Evolutionary conservation across 2,797 vertebrate species (phyloP).

Genomic region (Todus mexicanus): DNA sequence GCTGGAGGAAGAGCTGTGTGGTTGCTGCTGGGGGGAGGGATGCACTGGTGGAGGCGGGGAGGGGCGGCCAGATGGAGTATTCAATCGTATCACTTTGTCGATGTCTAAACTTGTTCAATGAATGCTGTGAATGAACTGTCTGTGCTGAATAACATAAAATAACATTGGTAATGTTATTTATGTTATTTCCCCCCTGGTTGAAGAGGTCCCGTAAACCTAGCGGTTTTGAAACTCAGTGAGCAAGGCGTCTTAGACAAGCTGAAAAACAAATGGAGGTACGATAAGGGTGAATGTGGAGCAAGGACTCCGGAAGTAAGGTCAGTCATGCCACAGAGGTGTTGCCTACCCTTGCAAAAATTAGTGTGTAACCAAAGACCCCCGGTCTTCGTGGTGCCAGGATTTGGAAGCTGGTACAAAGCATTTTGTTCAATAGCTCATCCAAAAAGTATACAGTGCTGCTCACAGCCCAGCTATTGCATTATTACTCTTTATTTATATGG

Average conservation of each 20-base stretch:
- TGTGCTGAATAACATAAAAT: slow-evolving; percentile 99
- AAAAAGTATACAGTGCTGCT: not conserved
- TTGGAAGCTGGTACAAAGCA: slow-evolving; percentile 29
- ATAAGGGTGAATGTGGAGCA: slow-evolving; percentile 99
- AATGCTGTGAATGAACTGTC: slow-evolving; percentile 85
- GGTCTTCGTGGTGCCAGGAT: slow-evolving; percentile 51
- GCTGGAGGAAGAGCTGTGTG: slow-evolving; percentile 79
- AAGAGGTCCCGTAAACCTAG: slow-evolving; percentile 99
- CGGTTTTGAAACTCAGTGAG: slow-evolving; percentile 99
- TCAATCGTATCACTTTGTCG: slow-evolving; percentile 92
- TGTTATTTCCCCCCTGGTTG: slow-evolving; percentile 97
- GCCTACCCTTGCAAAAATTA: slow-evolving; percentile 73
- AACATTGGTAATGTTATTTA: slow-evolving; percentile 99
- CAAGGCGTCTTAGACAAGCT: slow-evolving; percentile 99
- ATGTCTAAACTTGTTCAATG: slow-evolving; percentile 84
- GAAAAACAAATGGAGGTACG: slow-evolving; percentile 99
- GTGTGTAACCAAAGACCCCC: slow-evolving; percentile 61
- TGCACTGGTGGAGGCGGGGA: slow-evolving; percentile 71
- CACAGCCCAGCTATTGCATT: not conserved
- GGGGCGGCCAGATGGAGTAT: slow-evolving; percentile 91
- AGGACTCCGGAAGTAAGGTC: slow-evolving; percentile 99
- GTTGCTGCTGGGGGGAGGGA: slow-evolving; percentile 71
- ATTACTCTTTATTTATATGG: slow-evolving; percentile 46
- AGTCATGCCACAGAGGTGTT: slow-evolving; percentile 84
- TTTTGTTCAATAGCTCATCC: not conserved